phyloP scores from a whole-genome alignment of 2,888 invertebrate species.

The Volucella inanis region DNA sequence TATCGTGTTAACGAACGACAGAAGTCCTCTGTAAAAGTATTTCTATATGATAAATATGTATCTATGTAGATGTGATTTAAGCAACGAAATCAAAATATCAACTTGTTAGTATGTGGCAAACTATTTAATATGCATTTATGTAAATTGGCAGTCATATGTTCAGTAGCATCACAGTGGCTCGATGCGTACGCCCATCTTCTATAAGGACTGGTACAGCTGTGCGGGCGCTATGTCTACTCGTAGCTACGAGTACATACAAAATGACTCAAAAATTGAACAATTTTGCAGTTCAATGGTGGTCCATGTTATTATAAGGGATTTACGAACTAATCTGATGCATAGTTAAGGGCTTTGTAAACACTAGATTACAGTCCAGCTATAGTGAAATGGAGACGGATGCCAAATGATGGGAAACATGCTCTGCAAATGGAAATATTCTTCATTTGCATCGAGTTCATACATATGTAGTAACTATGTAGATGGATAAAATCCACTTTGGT shows the following conservation, averaged over 20 bases:
- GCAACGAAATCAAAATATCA: conserved; percentile 56
- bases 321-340: conserved; percentile 68
- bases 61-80: conserved; percentile 20
- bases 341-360: conserved; percentile 68
- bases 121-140: conserved; percentile 68
- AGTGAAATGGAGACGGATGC: conserved; percentile 5
- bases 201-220: neutral
- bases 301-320: conserved; percentile 67
- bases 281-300: conserved; percentile 43
- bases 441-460: conserved; percentile 55
- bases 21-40: too few species aligned
- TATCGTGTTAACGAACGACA: too few species aligned
- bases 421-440: conserved; percentile 47
- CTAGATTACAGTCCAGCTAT: conserved; percentile 60
- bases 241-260: conserved; percentile 2
- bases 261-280: conserved; percentile 54
- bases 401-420: conserved; percentile 10
- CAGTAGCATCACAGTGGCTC: conserved; percentile 16
- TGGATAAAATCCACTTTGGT: conserved; percentile 16
- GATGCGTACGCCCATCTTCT: conserved; percentile 42
- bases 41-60: too few species aligned
- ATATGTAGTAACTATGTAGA: conserved; percentile 22
- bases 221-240: neutral
- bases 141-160: conserved; percentile 50
- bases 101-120: conserved; percentile 59